phyloP scores from a whole-genome alignment of 2,888 invertebrate species.

The Colostygia pectinataria region DNA sequence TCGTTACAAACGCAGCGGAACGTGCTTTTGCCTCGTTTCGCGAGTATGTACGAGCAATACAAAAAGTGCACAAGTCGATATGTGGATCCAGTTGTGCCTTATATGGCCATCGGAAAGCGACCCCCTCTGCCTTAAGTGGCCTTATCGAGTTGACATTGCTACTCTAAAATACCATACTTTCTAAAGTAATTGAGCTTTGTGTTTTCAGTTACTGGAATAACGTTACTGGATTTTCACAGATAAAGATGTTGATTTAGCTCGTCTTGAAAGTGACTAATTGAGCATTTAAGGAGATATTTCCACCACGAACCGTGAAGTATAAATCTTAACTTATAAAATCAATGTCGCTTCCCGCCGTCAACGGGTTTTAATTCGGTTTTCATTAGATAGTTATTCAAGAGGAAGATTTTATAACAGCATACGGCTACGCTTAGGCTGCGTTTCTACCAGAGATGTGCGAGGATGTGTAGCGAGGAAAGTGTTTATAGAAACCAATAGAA shows the following conservation, averaged over 20 bases:
- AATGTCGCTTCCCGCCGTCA: too few relatives aligned
- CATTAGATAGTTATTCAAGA: too few relatives aligned
- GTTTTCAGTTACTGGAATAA: constrained; percentile 11
- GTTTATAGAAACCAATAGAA: too few relatives aligned
- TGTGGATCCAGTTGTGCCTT: constrained; percentile 30
- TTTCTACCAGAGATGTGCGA: too few relatives aligned
- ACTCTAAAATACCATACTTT: constrained; percentile 46
- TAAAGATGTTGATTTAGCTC: background rate
- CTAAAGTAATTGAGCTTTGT: constrained; percentile 37
- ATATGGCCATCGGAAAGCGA: constrained; percentile 33
- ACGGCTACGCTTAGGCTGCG: too few relatives aligned
- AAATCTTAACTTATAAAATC: too few relatives aligned
- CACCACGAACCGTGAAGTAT: too few relatives aligned
- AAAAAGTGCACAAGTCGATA: constrained; percentile 22
- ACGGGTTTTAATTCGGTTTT: too few relatives aligned
- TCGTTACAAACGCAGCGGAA: background rate
- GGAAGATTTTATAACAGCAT: too few relatives aligned
- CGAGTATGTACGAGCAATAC: constrained; percentile 6
- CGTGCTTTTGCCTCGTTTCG: constrained; percentile 13
- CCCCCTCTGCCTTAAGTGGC: constrained; percentile 31
- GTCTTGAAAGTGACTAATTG: background rate
- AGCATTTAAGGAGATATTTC: too few relatives aligned
- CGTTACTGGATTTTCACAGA: background rate
- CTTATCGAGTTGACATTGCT: constrained; percentile 39
- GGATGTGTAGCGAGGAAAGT: too few relatives aligned